Conservation (phyloP, 30 jellyfish, hydroid and myxozoan species). For the Catostylus mosaicus region DNA sequence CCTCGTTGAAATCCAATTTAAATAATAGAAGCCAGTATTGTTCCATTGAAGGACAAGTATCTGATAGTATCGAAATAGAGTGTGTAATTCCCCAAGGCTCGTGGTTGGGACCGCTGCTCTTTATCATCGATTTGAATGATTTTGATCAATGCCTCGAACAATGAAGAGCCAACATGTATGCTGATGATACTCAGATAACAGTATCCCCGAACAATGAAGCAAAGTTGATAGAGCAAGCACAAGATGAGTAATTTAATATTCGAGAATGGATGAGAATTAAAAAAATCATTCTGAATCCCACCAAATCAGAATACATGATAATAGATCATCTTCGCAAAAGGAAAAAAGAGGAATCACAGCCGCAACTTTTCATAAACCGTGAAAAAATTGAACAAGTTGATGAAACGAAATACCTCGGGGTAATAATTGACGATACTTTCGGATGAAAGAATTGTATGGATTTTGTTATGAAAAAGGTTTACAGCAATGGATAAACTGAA, state of each 20-base stretch:
- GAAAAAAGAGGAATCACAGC: not conserved
- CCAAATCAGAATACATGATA: not conserved
- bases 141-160: too few species aligned
- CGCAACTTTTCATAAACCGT: not conserved
- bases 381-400: not conserved
- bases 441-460: conserved; percentile 25
- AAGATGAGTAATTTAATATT: not conserved
- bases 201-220: too few species aligned
- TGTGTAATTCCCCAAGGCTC: too few species aligned
- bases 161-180: too few species aligned
- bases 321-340: conserved; percentile 6
- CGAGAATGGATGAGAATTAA: too few species aligned
- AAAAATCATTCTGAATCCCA: not conserved
- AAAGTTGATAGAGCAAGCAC: not conserved
- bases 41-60: too few species aligned
- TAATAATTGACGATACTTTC: conserved; percentile 29
- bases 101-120: too few species aligned
- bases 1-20: not conserved
- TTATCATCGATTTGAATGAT: too few species aligned
- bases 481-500: conserved; percentile 9
- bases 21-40: too few species aligned
- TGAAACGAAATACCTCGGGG: not conserved
- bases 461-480: conserved; percentile 9
- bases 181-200: too few species aligned
- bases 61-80: too few species aligned